Percentiles rank a stretch among this genome's conserved stretches.
Conservation (phyloP, 2,888 invertebrate species). For the Coremacera marginata region DNA sequence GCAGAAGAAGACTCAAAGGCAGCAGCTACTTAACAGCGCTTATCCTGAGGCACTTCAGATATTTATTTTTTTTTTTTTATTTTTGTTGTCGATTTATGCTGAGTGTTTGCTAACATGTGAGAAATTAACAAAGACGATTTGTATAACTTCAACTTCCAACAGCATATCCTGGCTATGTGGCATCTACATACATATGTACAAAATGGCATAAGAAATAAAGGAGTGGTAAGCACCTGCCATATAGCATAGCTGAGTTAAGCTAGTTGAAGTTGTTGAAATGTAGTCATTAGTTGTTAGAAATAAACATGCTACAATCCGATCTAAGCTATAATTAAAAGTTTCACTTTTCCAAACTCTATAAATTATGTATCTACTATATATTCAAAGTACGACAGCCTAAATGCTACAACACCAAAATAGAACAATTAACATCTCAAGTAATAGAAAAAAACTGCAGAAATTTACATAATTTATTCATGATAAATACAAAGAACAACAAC, state of each 20-base stretch:
- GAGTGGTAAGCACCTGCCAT: background rate
- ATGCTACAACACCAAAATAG: too few species aligned
- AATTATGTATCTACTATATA: too few species aligned
- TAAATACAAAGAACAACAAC: background rate
- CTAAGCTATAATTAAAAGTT: too few species aligned
- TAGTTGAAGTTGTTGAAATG: background rate
- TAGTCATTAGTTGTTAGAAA: background rate
- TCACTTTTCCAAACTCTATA: too few species aligned
- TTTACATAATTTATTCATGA: background rate
- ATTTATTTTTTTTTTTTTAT: background rate
- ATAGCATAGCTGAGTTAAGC: background rate
- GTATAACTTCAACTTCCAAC: background rate
- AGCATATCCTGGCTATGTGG: background rate
- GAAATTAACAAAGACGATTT: slow-evolving; percentile 24
- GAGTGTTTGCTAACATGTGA: slow-evolving; percentile 34
- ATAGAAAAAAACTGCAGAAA: background rate
- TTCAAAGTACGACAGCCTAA: too few species aligned
- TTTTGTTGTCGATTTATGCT: slow-evolving; percentile 7
- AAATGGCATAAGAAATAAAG: too few species aligned
- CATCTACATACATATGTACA: background rate
- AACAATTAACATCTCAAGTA: background rate
- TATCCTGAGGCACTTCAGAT: slow-evolving; percentile 13
- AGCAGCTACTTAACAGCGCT: slow-evolving; percentile 21
- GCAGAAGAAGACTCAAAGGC: background rate
- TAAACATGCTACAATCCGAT: background rate